Conservation (phyloP, 2,888 invertebrate species). For the Agriopis aurantiaria region DNA sequence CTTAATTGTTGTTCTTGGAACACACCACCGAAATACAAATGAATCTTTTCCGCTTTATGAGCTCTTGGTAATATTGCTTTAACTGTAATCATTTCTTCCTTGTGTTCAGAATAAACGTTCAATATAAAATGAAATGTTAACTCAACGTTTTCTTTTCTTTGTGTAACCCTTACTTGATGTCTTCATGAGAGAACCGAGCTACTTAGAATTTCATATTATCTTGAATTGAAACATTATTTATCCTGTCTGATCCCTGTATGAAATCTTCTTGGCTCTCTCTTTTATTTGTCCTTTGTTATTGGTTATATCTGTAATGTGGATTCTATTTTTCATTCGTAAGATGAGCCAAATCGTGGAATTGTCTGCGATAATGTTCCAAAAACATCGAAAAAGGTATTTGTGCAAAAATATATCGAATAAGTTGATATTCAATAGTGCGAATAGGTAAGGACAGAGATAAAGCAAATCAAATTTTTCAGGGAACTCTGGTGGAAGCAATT, state of each 20-base stretch:
- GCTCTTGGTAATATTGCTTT: slow-evolving; percentile 20
- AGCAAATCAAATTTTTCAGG: slow-evolving; percentile 58
- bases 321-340: slow-evolving; percentile 30
- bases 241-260: slow-evolving; percentile 34
- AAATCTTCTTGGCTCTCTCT: slow-evolving; percentile 28
- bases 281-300: slow-evolving; percentile 34
- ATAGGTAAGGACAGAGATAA: slow-evolving; percentile 22
- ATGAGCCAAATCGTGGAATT: slow-evolving; percentile 6
- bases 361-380: slow-evolving; percentile 19
- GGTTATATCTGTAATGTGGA: slow-evolving; percentile 24
- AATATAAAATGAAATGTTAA: slow-evolving; percentile 10
- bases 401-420: slow-evolving; percentile 8
- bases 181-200: slow-evolving; percentile 25
- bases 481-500: slow-evolving; percentile 70
- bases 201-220: slow-evolving; percentile 40
- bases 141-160: slow-evolving; percentile 9
- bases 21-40: slow-evolving; percentile 32
- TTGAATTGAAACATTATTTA: slow-evolving; percentile 38
- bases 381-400: slow-evolving; percentile 16
- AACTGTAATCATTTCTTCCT: slow-evolving; percentile 17
- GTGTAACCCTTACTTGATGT: slow-evolving; percentile 17
- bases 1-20: slow-evolving; percentile 50
- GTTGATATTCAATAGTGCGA: slow-evolving; percentile 22
- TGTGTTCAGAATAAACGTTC: slow-evolving; percentile 10
- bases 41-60: slow-evolving; percentile 27